Percentiles rank a stretch among this genome's conserved stretches.
phyloP scores from a whole-genome alignment of 2,113 vertebrate species.

The Clarias macrocephalus region DNA sequence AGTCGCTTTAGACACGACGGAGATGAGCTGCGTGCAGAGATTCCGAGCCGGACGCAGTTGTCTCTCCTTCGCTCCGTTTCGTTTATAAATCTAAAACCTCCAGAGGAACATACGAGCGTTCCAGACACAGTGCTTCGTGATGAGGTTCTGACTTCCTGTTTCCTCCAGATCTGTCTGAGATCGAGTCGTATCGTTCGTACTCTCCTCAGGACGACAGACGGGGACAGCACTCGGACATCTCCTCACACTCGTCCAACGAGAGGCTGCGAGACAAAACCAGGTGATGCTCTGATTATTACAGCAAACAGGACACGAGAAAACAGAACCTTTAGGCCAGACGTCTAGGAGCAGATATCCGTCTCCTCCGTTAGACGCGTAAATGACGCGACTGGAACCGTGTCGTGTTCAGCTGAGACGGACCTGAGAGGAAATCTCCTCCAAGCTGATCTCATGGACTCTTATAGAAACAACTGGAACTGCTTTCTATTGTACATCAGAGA shows the following conservation, averaged over 20 bases:
- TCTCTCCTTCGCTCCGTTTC: not conserved
- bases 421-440: too few relatives aligned
- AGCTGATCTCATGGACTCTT: too few relatives aligned
- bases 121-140: not conserved
- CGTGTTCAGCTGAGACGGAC: too few relatives aligned
- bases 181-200: constrained; percentile 93
- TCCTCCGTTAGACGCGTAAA: too few relatives aligned
- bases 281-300: constrained; percentile 61
- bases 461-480: too few relatives aligned
- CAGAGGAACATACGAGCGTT: not conserved
- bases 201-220: constrained; percentile 87
- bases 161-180: constrained; percentile 91
- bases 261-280: constrained; percentile 86
- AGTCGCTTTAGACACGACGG: not conserved
- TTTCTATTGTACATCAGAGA: too few relatives aligned
- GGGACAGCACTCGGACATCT: constrained; percentile 86
- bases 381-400: too few relatives aligned
- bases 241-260: constrained; percentile 92
- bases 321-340: too few relatives aligned
- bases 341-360: too few relatives aligned
- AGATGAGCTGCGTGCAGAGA: not conserved
- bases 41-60: too few relatives aligned
- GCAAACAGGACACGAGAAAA: not conserved
- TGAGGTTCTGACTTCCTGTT: constrained; percentile 39
- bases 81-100: not conserved